phyloP scores from a whole-genome alignment of 2,888 invertebrate species.

The Tanypteryx hageni region DNA sequence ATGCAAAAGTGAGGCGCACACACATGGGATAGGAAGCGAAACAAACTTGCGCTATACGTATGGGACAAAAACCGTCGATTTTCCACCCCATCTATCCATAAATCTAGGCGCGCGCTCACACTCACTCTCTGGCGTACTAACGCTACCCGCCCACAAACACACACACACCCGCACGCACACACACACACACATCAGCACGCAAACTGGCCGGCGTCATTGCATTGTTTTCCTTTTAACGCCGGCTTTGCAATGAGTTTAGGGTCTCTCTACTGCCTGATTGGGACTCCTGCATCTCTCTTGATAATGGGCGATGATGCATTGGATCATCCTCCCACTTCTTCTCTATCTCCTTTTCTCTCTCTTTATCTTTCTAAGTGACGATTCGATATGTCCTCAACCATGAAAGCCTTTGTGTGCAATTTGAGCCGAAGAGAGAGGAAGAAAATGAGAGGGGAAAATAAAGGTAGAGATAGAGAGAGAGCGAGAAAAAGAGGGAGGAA shows the following conservation, averaged over 20 bases:
- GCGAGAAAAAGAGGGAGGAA: not conserved
- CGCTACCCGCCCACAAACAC: not conserved
- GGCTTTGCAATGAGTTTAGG: conserved; percentile 1
- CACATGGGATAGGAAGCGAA: not conserved
- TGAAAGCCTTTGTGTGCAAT: conserved; percentile 12
- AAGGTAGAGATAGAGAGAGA: not conserved
- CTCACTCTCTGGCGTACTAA: not conserved
- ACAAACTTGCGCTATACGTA: not conserved
- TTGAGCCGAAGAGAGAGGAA: not conserved
- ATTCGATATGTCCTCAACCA: not conserved
- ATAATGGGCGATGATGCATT: conserved; percentile 52
- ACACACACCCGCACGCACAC: not conserved
- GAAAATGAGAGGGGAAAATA: not conserved
- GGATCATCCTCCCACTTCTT: not conserved
- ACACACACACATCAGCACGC: not conserved
- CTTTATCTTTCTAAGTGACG: not conserved
- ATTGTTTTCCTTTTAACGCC: conserved; percentile 45
- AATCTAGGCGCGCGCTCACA: not conserved
- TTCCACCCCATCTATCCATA: conserved; percentile 42
- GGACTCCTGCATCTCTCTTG: not conserved
- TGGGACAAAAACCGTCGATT: not conserved
- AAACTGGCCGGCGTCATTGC: conserved; percentile 12
- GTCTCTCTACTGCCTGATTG: not conserved
- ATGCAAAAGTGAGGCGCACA: conserved; percentile 8
- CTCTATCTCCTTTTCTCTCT: not conserved